A percentile compares a stretch with the other conserved stretches of the same genome.
These are phyloP conservation scores for Aythya baeri DNA, from an alignment of 2,113 vertebrate genomes.

Conservation along the genomic window DNA sequence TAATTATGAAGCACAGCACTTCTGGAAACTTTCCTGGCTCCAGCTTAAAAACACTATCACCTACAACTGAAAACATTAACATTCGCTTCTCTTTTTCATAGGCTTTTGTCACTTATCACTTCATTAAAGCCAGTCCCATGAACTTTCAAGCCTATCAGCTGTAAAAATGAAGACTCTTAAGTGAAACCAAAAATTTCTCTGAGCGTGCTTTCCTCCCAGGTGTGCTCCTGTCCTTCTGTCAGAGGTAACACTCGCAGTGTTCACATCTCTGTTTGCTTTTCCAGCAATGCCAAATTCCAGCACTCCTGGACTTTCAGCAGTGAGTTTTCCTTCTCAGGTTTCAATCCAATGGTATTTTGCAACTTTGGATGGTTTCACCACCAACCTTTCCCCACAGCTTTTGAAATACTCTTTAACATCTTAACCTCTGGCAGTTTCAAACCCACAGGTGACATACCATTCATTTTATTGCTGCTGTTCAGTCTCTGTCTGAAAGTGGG, in stretches of 20 bases:
- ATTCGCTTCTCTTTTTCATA: background rate
- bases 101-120: background rate
- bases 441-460: background rate
- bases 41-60: background rate
- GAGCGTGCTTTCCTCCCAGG: background rate
- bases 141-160: background rate
- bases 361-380: background rate
- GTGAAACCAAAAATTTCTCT: background rate
- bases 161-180: background rate
- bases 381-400: background rate
- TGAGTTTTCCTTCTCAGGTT: background rate
- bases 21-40: background rate
- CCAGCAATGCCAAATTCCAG: background rate
- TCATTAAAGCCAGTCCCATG: background rate
- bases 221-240: background rate
- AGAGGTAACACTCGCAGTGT: fast-evolving
- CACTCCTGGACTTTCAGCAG: background rate
- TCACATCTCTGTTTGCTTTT: background rate
- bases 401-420: background rate
- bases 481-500: background rate
- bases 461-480: background rate
- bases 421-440: background rate
- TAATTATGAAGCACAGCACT: background rate
- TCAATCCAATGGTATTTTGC: background rate
- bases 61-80: background rate